These are phyloP conservation scores for Clanis bilineata DNA, from an alignment of 2,888 invertebrate species.

Conservation along the genomic window DNA sequence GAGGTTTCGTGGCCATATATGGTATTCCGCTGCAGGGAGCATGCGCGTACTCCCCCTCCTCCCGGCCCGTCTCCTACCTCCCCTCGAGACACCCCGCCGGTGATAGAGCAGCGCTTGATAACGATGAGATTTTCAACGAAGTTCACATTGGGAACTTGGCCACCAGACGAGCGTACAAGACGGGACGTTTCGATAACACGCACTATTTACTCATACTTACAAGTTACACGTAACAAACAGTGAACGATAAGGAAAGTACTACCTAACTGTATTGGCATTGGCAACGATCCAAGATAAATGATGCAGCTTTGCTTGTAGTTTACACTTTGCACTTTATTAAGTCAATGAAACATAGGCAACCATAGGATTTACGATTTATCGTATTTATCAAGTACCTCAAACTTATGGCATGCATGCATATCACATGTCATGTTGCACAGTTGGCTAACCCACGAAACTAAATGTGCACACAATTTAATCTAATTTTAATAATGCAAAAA, in stretches of 20 bases:
- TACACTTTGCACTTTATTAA: background rate
- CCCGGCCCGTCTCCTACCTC: constrained; percentile 51
- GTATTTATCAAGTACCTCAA: too few relatives aligned
- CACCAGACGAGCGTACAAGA: constrained; percentile 23
- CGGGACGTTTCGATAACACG: constrained; percentile 22
- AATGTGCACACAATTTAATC: background rate
- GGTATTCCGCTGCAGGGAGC: constrained; percentile 83
- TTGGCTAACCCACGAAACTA: too few relatives aligned
- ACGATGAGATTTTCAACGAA: constrained; percentile 51
- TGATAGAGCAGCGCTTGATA: constrained; percentile 67
- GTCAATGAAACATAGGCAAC: constrained; percentile 3
- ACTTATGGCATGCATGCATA: too few relatives aligned
- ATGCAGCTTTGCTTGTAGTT: background rate
- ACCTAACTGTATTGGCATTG: constrained; percentile 37
- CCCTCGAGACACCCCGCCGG: constrained; percentile 40
- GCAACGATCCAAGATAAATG: constrained; percentile 13
- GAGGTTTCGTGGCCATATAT: constrained; percentile 75
- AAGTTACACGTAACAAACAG: constrained; percentile 23
- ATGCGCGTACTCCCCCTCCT: constrained; percentile 64
- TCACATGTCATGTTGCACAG: too few relatives aligned
- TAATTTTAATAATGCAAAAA: constrained; percentile 12
- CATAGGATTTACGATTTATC: background rate
- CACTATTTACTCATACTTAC: constrained; percentile 23
- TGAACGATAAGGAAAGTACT: constrained; percentile 39
- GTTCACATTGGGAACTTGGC: constrained; percentile 38